Base-by-base conservation (phyloP, 92 coral and sea anemone species). In the Ricordea florida region DNA sequence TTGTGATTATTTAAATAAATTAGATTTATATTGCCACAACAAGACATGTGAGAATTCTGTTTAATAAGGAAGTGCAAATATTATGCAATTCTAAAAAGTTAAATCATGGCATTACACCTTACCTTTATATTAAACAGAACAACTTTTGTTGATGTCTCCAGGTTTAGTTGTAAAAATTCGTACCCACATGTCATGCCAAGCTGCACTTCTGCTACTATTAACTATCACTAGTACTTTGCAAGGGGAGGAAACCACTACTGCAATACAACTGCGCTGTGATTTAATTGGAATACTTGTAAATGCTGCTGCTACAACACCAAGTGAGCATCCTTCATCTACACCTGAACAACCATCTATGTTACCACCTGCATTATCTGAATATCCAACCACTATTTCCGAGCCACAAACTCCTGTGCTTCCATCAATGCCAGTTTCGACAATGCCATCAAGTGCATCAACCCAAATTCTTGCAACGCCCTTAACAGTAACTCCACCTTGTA, bases 161-260 rank as follows among this genome's bases (percentile, higher is more conserved):
- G n/a, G n/a, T n/a, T n/a, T n/a, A n/a, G n/a, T n/a, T n/a, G n/a
- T n/a, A 37, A 61, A 61, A 40, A 10, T 61, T 23, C 50, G 68
- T 33, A 61, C 68, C 6, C 68, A 61, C 26, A 38, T 60, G 46
- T 58, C 66, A 0, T 58, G 66, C 66, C 33, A 34, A 58, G 66
- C 46, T 2, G 66, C 45, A 35, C 11, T 62, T 5, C 17, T 62
- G 34, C 32, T 38, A n/a, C 36, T 40, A 10, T 62, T 62, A 11
- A 38, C 2, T 13, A 7, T n/a, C n/a, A 46, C 22, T 0, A 13
- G 53, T 46, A n/a, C 7, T 3, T 5, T 8, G n/a, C 20, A 55
- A 55, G 62, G 38, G 15, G 62, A 27, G 17, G 62, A 55, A 1
- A 10, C 3, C 32, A 24, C 17, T 11, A 24, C 38, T 27, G 37